phyloP scores from a whole-genome alignment of 2,797 vertebrate genomes.

The Danio tinwini region DNA sequence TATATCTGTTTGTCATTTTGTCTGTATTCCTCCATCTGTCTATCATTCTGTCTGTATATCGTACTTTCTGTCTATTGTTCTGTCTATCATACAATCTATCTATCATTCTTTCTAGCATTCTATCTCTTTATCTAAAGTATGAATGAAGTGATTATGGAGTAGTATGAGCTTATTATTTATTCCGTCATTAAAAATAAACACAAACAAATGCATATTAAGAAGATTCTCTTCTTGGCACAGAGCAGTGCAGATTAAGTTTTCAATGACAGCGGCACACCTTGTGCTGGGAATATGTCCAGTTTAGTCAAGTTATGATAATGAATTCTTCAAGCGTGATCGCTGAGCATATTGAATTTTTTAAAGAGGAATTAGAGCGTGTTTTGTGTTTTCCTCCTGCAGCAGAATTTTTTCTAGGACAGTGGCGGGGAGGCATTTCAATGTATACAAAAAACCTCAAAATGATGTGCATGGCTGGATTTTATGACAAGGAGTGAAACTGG shows the following conservation, averaged over 20 bases:
- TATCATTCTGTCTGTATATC: too few relatives aligned
- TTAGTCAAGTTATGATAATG: conserved; percentile 24
- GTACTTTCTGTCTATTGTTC: too few relatives aligned
- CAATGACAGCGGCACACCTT: conserved; percentile 17
- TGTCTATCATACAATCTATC: too few relatives aligned
- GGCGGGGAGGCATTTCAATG: neutral
- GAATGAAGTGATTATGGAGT: too few relatives aligned
- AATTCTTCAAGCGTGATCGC: conserved; percentile 25
- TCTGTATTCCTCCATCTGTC: too few relatives aligned
- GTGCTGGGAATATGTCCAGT: conserved; percentile 11
- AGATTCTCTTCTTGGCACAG: conserved; percentile 17
- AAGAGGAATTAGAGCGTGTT: conserved; percentile 68
- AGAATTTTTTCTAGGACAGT: conserved; percentile 53
- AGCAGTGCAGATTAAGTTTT: conserved; percentile 24
- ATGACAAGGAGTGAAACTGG: neutral
- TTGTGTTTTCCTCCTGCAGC: conserved; percentile 61
- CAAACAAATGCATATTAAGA: conserved; percentile 53
- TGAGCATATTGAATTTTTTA: conserved; percentile 45
- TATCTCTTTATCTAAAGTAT: neutral
- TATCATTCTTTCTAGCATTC: neutral
- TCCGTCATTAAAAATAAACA: conserved; percentile 51
- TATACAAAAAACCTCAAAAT: conserved; percentile 12
- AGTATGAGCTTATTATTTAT: conserved; percentile 39
- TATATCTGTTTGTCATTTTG: too few relatives aligned
- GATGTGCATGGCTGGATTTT: conserved; percentile 18